Evolutionary conservation across 2,113 vertebrate species (phyloP).

Genomic region (Melozone crissalis): DNA sequence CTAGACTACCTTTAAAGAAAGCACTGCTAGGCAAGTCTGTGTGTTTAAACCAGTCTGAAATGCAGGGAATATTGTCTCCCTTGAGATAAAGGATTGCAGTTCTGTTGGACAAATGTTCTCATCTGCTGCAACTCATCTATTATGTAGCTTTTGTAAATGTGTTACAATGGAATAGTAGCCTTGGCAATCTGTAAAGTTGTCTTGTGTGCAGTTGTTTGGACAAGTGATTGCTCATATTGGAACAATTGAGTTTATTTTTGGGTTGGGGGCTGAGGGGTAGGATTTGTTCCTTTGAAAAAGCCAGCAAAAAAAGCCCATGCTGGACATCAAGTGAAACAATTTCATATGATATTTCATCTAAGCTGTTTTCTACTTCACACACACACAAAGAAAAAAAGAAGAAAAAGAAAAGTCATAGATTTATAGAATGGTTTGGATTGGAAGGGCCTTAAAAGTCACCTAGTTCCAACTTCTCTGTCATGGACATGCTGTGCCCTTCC

Average conservation of each 20-base stretch:
- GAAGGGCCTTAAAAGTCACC: background rate
- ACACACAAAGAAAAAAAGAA: background rate
- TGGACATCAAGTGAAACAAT: background rate
- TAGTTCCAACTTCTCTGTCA: background rate
- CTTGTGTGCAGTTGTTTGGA: background rate
- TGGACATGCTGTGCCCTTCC: background rate
- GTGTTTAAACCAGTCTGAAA: background rate
- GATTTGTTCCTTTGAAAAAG: background rate
- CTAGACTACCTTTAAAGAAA: background rate
- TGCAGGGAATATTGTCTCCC: background rate
- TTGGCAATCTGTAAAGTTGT: background rate
- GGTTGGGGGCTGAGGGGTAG: accelerated
- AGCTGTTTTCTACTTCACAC: background rate
- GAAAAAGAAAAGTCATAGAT: background rate
- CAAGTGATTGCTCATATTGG: background rate
- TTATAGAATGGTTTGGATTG: background rate
- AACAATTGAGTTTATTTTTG: background rate
- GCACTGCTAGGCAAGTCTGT: background rate
- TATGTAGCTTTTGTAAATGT: constrained; percentile 39
- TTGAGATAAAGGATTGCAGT: background rate
- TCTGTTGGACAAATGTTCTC: constrained; percentile 21
- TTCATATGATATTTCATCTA: background rate
- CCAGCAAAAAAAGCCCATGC: background rate
- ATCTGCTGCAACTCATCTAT: constrained; percentile 19
- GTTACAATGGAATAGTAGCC: background rate